phyloP scores from a whole-genome alignment of 1,140 invertebrate species.

The Periplaneta americana region DNA sequence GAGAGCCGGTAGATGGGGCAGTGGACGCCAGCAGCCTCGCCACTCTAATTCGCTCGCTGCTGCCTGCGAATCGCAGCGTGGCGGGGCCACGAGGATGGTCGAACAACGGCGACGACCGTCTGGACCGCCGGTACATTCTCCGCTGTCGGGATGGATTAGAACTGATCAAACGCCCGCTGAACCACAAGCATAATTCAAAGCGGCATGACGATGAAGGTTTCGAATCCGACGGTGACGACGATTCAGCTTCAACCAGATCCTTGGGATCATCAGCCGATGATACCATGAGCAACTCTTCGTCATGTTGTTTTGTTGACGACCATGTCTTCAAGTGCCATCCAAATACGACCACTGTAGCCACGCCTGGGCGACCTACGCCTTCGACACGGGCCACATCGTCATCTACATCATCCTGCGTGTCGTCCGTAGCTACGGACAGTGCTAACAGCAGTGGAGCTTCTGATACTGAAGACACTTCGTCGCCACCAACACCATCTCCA shows the following conservation, averaged over 20 bases:
- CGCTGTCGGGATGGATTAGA: constrained; percentile 21
- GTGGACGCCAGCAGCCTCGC: constrained; percentile 24
- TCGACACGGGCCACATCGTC: not conserved
- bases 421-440: constrained; percentile 30
- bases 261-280: constrained; percentile 18
- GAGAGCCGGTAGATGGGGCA: constrained; percentile 21
- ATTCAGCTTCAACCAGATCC: constrained; percentile 26
- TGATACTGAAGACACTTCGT: constrained; percentile 32
- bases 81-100: not conserved
- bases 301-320: constrained; percentile 19
- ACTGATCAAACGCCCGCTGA: not conserved
- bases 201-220: constrained; percentile 34
- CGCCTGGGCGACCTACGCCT: not conserved
- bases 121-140: constrained; percentile 11
- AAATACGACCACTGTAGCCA: not conserved
- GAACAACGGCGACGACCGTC: not conserved
- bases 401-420: not conserved
- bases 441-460: constrained; percentile 35
- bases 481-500: constrained; percentile 12
- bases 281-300: constrained; percentile 13
- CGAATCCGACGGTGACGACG: constrained; percentile 35
- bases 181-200: not conserved
- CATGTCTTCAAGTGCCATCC: constrained; percentile 15
- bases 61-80: not conserved
- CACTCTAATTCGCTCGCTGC: constrained; percentile 16